Evolutionary conservation across 2,888 invertebrate species (phyloP).

Genomic region (Pelosia muscerda): DNA sequence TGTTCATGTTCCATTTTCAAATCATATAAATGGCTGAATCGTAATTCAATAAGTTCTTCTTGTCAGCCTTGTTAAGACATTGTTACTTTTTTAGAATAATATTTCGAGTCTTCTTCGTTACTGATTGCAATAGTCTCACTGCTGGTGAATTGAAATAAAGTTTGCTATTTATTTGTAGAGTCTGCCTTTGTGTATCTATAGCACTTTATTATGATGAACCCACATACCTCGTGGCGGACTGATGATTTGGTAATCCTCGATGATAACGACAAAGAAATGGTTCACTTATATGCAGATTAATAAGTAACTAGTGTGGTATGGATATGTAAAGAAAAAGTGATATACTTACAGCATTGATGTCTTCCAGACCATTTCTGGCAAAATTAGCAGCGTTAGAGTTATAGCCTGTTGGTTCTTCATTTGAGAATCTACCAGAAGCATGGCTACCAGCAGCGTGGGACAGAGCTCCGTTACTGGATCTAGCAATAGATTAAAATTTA

Average conservation of each 20-base stretch:
- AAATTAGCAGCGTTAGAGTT: conserved; percentile 64
- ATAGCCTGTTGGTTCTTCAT: conserved; percentile 61
- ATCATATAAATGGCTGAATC: background rate
- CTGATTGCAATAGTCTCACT: too few relatives aligned
- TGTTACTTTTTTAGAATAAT: background rate
- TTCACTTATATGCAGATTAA: background rate
- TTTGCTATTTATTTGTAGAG: too few relatives aligned
- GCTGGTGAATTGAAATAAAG: too few relatives aligned
- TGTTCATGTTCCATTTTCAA: background rate
- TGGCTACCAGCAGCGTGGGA: conserved; percentile 50
- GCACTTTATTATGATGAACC: too few relatives aligned
- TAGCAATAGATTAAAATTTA: background rate
- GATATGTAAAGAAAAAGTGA: background rate
- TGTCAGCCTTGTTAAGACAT: background rate
- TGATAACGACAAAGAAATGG: background rate
- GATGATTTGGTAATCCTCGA: background rate
- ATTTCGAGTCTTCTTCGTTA: background rate
- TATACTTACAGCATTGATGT: conserved; percentile 66
- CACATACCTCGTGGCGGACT: background rate
- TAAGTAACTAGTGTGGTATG: background rate
- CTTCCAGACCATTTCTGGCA: conserved; percentile 67
- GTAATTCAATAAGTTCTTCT: background rate
- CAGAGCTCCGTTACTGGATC: background rate
- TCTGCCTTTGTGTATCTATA: too few relatives aligned
- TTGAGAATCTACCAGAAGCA: conserved; percentile 39